Base-by-base conservation (phyloP, 2,888 invertebrate genomes). In the Drosophila limbata region DNA sequence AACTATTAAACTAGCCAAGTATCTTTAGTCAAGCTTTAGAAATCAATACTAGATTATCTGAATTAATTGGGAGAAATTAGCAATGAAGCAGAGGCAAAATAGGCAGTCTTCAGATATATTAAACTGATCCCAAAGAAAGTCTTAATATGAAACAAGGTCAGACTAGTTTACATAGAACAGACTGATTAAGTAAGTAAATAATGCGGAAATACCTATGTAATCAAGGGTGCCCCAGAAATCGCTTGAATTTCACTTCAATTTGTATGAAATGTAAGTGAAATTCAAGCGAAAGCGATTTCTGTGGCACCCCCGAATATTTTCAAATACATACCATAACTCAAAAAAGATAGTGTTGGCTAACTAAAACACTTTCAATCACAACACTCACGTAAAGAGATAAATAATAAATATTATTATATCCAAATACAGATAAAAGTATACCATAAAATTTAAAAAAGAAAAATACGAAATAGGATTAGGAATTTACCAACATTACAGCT, bases 1-100 rank as follows among this genome's bases (percentile, higher is more conserved):
- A 57, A 57, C 57, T 60, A 52, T 31, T 68, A 47, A 65, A 70
- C 37, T 73, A 73, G 61, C 61, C 64, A 65, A 77, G 56, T 51
- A 51, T 31, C 10, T 53, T 42, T 60, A n/a, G 33, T 33, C 25
- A 11, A 45, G 47, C n/a, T 33, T 35, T 31, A 5, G 11, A 35
- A 15, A 47, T 37, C 21, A 56, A n/a, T n/a, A 56, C 21, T 33
- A 21, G 33, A 44, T 11, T 56, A 45, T 19, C 42, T 42, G 17
- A 15, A 44, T 35, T 25, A 39, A 31, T 11, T 15, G 1, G 15
- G 13, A 33, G 11, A 25, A 56, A 44, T n/a, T 11, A 48, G 17
- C 39, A 6, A 9, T 8, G 4, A n/a, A 42, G 45, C 56, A 35
- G 25, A 15, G 15, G 45, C 33, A 3, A 45, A 21, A 56, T 35